Evolutionary conservation across 2,888 invertebrate genomes (phyloP).

Genomic region (Drosophila merina): DNA sequence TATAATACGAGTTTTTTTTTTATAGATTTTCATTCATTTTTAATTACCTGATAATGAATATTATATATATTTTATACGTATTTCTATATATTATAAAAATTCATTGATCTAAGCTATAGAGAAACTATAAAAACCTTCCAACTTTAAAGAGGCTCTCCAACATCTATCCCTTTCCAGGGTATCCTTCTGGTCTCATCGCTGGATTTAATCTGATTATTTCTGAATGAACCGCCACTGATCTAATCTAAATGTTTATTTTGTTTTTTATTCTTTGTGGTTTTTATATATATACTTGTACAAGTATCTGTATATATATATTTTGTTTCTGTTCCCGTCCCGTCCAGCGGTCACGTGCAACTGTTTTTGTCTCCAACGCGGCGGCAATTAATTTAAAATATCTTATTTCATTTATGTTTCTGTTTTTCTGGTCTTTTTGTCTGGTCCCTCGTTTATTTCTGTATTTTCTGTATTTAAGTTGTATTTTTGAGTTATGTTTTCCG

Average conservation of each 20-base stretch:
- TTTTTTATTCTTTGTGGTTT: constrained; percentile 22
- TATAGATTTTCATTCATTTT: too few species aligned
- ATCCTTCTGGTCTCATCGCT: constrained; percentile 2
- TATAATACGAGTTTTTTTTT: too few species aligned
- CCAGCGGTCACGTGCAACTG: constrained; percentile 66
- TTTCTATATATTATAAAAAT: too few species aligned
- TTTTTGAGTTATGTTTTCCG: constrained; percentile 82
- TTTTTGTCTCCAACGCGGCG: constrained; percentile 33
- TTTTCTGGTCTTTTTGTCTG: constrained; percentile 48
- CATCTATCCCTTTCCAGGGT: constrained; percentile 6
- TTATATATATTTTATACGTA: too few species aligned
- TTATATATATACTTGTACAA: constrained; percentile 5
- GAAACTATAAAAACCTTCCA: too few species aligned
- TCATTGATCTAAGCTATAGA: too few species aligned
- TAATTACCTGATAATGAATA: too few species aligned
- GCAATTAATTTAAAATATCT: constrained; percentile 80
- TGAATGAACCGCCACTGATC: constrained; percentile 70
- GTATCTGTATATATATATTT: constrained; percentile 15
- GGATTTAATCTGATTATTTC: constrained; percentile 3
- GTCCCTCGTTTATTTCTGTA: constrained; percentile 26
- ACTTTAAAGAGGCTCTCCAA: too few species aligned
- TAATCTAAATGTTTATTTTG: constrained; percentile 70
- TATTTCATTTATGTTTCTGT: constrained; percentile 70
- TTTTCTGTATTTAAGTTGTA: constrained; percentile 51
- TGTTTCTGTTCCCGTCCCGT: constrained; percentile 2